Percentiles rank a stretch among this genome's conserved stretches.
Conservation (phyloP, 2,797 vertebrate species). For the Apodemus agrarius region DNA sequence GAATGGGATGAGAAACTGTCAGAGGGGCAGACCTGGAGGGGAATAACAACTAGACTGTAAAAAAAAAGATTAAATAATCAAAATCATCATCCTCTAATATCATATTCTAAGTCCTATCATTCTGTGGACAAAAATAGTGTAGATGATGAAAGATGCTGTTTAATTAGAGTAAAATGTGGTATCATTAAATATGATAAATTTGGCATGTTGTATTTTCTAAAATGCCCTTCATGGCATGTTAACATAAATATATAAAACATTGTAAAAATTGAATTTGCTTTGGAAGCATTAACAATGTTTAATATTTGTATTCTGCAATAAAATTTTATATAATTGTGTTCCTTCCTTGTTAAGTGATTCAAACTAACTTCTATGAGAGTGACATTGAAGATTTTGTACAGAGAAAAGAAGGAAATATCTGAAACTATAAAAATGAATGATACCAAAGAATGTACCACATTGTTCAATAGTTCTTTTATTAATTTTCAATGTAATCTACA, state of each 20-base stretch:
- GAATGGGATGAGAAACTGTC: not conserved
- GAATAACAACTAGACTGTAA: not conserved
- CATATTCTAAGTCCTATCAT: not conserved
- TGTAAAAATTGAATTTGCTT: conserved; percentile 18
- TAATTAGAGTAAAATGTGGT: conserved; percentile 13
- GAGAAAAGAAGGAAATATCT: not conserved
- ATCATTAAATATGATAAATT: conserved; percentile 54
- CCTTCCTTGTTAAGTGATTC: not conserved
- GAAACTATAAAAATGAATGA: not conserved
- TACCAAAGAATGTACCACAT: not conserved
- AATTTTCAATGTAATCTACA: not conserved
- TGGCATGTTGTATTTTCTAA: conserved; percentile 18
- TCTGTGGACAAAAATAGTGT: conserved; percentile 9
- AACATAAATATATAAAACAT: conserved; percentile 27
- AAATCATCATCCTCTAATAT: not conserved
- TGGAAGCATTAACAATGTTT: conserved; percentile 35
- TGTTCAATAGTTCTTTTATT: not conserved
- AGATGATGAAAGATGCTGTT: not conserved
- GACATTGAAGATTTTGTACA: not conserved
- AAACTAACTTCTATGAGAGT: conserved; percentile 20
- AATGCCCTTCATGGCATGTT: conserved; percentile 1
- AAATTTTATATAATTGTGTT: conserved; percentile 48
- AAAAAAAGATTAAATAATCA: not conserved
- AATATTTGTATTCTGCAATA: conserved; percentile 47
- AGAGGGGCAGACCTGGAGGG: not conserved